Percentiles rank a stretch among this genome's conserved stretches.
Conservation (phyloP, 1,140 invertebrate genomes). For the Araneus ventricosus region DNA sequence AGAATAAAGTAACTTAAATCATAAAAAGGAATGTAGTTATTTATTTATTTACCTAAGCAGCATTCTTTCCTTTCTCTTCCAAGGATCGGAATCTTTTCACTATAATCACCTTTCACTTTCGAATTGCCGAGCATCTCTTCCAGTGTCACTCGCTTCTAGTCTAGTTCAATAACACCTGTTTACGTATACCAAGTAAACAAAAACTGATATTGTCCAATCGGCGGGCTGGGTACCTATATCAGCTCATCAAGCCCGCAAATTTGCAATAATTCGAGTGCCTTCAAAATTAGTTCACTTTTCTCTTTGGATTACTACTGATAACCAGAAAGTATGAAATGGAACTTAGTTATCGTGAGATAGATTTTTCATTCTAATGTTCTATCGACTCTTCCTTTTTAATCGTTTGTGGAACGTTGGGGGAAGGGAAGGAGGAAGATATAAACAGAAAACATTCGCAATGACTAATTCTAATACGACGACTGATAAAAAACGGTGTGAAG, state of each 20-base stretch:
- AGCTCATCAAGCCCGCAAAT: background rate
- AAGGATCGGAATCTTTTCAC: background rate
- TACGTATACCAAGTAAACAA: background rate
- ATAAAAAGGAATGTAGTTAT: too few species aligned
- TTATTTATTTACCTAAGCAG: background rate
- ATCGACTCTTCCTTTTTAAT: background rate
- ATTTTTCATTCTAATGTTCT: background rate
- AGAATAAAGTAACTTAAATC: too few species aligned
- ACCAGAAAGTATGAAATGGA: background rate
- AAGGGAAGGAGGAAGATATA: background rate
- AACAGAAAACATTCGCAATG: too few species aligned
- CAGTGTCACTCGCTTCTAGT: background rate
- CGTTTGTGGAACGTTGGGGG: background rate
- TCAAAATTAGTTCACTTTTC: background rate
- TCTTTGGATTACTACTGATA: background rate
- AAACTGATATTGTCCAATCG: background rate
- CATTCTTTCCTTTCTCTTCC: background rate
- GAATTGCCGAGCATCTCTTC: too few species aligned
- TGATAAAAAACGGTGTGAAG: slow-evolving; percentile 5
- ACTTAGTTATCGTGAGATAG: background rate
- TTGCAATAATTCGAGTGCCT: background rate
- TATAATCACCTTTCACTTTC: background rate
- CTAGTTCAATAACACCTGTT: background rate
- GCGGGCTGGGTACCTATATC: background rate
- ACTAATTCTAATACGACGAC: background rate